Evolutionary conservation across 2,888 invertebrate genomes (phyloP).

Genomic region (Dasysyrphus tricinctus): DNA sequence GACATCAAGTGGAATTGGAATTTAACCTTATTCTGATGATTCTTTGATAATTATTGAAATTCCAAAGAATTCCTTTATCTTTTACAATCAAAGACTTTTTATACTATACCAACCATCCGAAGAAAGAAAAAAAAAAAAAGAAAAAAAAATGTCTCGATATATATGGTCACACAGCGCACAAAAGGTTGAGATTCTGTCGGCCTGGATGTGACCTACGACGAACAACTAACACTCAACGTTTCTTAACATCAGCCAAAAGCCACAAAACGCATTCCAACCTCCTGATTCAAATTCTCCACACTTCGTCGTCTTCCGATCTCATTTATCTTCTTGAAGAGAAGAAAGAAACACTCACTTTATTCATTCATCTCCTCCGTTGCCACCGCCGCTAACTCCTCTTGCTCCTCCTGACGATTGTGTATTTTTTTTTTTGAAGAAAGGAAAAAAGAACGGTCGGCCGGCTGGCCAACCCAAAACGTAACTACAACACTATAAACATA

Average conservation of each 20-base stretch:
- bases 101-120: not conserved
- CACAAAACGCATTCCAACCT: constrained; percentile 74
- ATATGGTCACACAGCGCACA: constrained; percentile 54
- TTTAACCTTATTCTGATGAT: constrained; percentile 75
- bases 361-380: constrained; percentile 73
- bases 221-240: constrained; percentile 60
- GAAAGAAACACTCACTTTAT: constrained; percentile 74
- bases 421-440: constrained; percentile 24
- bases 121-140: not conserved
- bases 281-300: constrained; percentile 76
- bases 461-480: constrained; percentile 73
- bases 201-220: constrained; percentile 67
- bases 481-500: constrained; percentile 73
- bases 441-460: constrained; percentile 53
- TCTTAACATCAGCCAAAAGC: constrained; percentile 24
- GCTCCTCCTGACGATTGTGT: constrained; percentile 31
- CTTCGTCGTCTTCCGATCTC: constrained; percentile 75
- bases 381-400: constrained; percentile 14
- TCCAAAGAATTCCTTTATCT: constrained; percentile 74
- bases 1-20: constrained; percentile 66
- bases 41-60: constrained; percentile 74
- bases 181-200: constrained; percentile 70
- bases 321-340: constrained; percentile 75
- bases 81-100: constrained; percentile 61
- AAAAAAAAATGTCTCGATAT: constrained; percentile 65